These are phyloP conservation scores for Hystrix brachyura DNA, from an alignment of 2,113 vertebrate genomes.

Conservation along the genomic window DNA sequence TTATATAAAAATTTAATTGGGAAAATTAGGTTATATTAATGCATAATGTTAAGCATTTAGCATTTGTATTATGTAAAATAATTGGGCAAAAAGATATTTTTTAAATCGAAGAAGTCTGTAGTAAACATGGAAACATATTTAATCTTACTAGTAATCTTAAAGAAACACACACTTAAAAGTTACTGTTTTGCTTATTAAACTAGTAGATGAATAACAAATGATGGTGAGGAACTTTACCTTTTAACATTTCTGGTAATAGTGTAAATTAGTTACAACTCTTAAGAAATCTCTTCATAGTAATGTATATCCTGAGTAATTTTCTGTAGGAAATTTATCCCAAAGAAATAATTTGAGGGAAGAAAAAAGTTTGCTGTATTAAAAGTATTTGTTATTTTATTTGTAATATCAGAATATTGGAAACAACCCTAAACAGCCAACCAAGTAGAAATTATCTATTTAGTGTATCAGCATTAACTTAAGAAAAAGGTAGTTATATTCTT, in stretches of 20 bases:
- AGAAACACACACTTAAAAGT: neutral
- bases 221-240: conserved; percentile 36
- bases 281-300: neutral
- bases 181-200: conserved; percentile 61
- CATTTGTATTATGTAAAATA: conserved; percentile 23
- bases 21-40: conserved; percentile 40
- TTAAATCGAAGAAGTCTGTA: conserved; percentile 18
- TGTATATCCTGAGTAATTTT: conserved; percentile 46
- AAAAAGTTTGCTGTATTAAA: neutral
- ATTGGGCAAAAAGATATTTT: conserved; percentile 30
- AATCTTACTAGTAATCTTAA: conserved; percentile 33
- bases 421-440: neutral
- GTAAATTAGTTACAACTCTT: conserved; percentile 1
- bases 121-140: conserved; percentile 34
- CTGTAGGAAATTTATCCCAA: neutral
- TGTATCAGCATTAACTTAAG: neutral
- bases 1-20: conserved; percentile 30
- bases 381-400: conserved; percentile 54
- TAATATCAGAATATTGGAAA: conserved; percentile 40
- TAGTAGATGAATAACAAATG: conserved; percentile 31
- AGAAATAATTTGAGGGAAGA: conserved; percentile 57
- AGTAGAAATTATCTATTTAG: neutral
- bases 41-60: neutral
- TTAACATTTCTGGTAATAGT: conserved; percentile 4
- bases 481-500: neutral